These are phyloP conservation scores for Odontocerum albicorne DNA, from an alignment of 2,888 invertebrate species.

Conservation along the genomic window DNA sequence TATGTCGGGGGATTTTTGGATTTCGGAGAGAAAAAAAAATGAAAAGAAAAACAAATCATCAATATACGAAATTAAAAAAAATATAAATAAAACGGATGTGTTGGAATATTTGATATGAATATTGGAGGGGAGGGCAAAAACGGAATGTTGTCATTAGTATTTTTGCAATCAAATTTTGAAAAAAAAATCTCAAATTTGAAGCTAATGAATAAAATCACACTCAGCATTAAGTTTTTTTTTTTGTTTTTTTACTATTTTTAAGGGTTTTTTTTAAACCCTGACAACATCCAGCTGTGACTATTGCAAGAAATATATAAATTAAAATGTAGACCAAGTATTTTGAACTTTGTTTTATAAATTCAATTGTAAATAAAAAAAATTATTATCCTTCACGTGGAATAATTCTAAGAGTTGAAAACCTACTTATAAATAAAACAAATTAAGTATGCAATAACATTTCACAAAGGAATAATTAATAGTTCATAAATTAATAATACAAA, in stretches of 20 bases:
- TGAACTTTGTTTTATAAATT: neutral
- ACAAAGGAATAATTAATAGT: too few relatives aligned
- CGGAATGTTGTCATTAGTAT: slow-evolving; percentile 37
- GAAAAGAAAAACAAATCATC: slow-evolving; percentile 28
- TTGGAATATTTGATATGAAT: slow-evolving; percentile 20
- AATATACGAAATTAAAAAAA: slow-evolving; percentile 20
- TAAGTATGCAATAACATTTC: too few relatives aligned
- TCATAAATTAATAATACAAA: too few relatives aligned
- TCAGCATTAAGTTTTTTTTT: too few relatives aligned
- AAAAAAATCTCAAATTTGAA: slow-evolving; percentile 1
- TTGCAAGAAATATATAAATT: slow-evolving; percentile 34
- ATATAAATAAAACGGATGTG: slow-evolving; percentile 16
- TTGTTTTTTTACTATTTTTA: too few relatives aligned
- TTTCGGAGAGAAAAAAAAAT: slow-evolving; percentile 23
- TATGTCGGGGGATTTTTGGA: slow-evolving; percentile 7
- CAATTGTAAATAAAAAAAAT: neutral
- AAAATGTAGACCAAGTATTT: too few relatives aligned
- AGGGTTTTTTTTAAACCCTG: slow-evolving; percentile 14
- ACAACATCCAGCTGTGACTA: slow-evolving; percentile 33
- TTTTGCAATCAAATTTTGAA: slow-evolving; percentile 21
- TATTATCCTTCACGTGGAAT: too few relatives aligned
- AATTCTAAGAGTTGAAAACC: too few relatives aligned
- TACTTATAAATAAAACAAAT: too few relatives aligned
- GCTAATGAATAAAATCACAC: slow-evolving; percentile 8
- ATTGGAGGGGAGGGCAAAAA: slow-evolving; percentile 23